Percentiles rank a stretch among this genome's conserved stretches.
Conservation (phyloP, 2,888 invertebrate species). For the Ditylenchus weischeri region DNA sequence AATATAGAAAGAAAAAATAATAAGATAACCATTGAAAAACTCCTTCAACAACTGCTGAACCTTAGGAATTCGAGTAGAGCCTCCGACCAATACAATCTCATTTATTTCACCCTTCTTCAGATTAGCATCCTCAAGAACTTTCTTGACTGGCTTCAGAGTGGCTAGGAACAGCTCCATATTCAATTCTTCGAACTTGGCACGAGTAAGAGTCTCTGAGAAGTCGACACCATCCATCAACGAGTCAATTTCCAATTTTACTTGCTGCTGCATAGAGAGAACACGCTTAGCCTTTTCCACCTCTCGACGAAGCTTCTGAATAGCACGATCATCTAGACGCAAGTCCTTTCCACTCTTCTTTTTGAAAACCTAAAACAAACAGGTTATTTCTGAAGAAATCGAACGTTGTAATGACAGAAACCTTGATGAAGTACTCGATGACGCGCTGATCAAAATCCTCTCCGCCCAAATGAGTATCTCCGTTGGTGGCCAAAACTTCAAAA, state of each 20-base stretch:
- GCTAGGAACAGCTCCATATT: conserved; percentile 86
- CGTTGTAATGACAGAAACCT: conserved; percentile 66
- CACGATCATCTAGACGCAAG: conserved; percentile 59
- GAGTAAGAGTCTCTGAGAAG: conserved; percentile 93
- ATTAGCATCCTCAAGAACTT: conserved; percentile 75
- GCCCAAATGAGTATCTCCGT: conserved; percentile 63
- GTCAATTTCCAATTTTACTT: conserved; percentile 77
- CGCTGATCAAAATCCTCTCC: conserved; percentile 80
- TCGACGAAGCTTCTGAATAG: conserved; percentile 70
- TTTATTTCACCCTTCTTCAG: conserved; percentile 80
- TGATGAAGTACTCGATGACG: conserved; percentile 84
- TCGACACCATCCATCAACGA: conserved; percentile 71
- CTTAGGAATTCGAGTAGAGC: conserved; percentile 93
- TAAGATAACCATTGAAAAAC: conserved; percentile 67
- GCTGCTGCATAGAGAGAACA: conserved; percentile 65
- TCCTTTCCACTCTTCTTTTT: conserved; percentile 62
- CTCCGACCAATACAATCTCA: conserved; percentile 73
- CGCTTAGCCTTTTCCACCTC: conserved; percentile 74
- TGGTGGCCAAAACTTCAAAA: conserved; percentile 71
- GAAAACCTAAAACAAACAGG: conserved; percentile 33
- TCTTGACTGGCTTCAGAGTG: conserved; percentile 94
- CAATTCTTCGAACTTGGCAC: conserved; percentile 81
- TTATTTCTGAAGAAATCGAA: too few species aligned
- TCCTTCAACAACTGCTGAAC: conserved; percentile 89
- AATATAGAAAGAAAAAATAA: too few species aligned